Conservation (phyloP, 2,113 vertebrate genomes). For the Brachyhypopomus gauderio region DNA sequence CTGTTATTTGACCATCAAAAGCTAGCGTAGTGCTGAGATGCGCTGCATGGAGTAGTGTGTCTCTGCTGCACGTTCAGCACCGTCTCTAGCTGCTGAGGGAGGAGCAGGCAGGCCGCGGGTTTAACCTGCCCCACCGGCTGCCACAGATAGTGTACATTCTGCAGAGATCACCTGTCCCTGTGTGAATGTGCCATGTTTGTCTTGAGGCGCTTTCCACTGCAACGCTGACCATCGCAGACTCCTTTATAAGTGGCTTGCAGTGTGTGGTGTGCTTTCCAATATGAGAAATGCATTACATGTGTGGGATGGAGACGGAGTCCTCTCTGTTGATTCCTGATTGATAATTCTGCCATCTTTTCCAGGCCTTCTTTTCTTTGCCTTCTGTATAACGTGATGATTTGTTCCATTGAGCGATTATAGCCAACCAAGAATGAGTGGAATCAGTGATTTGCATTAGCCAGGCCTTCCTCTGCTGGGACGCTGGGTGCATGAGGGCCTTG, state of each 20-base stretch:
- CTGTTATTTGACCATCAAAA: not conserved
- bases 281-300: slow-evolving; percentile 47
- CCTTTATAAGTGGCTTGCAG: slow-evolving; percentile 47
- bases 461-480: slow-evolving; percentile 52
- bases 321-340: slow-evolving; percentile 40
- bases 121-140: not conserved
- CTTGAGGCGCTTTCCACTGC: not conserved
- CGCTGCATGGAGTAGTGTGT: slow-evolving; percentile 61
- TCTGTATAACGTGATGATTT: slow-evolving; percentile 48
- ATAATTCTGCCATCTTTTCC: slow-evolving; percentile 46
- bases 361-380: slow-evolving; percentile 43
- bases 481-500: slow-evolving; percentile 46
- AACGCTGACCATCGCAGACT: slow-evolving; percentile 37
- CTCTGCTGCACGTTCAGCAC: slow-evolving; percentile 37
- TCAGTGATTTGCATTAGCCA: slow-evolving; percentile 52
- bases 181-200: slow-evolving; percentile 52
- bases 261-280: slow-evolving; percentile 48
- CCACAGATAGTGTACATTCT: not conserved
- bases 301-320: slow-evolving; percentile 14
- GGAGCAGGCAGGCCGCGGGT: not conserved
- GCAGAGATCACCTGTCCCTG: not conserved
- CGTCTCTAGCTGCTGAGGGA: not conserved
- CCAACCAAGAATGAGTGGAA: slow-evolving; percentile 49
- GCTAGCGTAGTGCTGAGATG: slow-evolving; percentile 22
- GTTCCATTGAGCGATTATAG: slow-evolving; percentile 47